A percentile compares a stretch with the other conserved stretches of the same genome.
phyloP scores from a whole-genome alignment of 2,888 invertebrate genomes.

The Drosophila meridiana region DNA sequence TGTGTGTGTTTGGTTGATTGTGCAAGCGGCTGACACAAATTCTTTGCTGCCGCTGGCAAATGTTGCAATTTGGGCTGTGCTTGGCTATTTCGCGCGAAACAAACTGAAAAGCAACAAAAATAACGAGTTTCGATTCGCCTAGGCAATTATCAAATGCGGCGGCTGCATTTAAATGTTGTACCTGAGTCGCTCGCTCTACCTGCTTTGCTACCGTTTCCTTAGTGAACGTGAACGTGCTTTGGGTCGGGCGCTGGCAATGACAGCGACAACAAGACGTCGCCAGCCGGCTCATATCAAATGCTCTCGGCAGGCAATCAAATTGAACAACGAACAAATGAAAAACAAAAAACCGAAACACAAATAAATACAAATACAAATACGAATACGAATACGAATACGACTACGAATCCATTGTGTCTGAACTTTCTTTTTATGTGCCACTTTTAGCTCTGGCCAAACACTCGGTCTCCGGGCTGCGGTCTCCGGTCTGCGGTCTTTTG shows the following conservation, averaged over 20 bases:
- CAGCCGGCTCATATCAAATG: constrained; percentile 43
- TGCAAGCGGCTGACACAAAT: constrained; percentile 72
- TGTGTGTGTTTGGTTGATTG: constrained; percentile 43
- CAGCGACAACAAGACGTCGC: neutral
- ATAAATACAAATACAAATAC: constrained; percentile 19
- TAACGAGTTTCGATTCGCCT: constrained; percentile 46
- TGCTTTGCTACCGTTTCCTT: constrained; percentile 49
- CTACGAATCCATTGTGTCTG: constrained; percentile 31
- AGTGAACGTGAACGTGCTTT: constrained; percentile 46
- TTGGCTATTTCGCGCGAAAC: constrained; percentile 25
- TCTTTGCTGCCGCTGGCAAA: constrained; percentile 60
- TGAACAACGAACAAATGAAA: constrained; percentile 28
- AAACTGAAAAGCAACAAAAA: constrained; percentile 26
- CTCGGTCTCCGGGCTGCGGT: constrained; percentile 52
- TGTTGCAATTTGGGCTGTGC: constrained; percentile 52
- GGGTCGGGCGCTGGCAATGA: constrained; percentile 24
- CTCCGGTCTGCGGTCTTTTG: constrained; percentile 15
- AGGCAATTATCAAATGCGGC: constrained; percentile 51
- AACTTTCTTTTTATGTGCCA: constrained; percentile 77
- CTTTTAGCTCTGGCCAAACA: constrained; percentile 66
- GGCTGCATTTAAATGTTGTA: constrained; percentile 42
- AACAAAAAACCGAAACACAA: constrained; percentile 29
- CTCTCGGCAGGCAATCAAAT: constrained; percentile 32
- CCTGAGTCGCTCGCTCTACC: constrained; percentile 13
- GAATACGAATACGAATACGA: constrained; percentile 38